Evolutionary conservation across 2,888 invertebrate species (phyloP).

Genomic region (Cerceris ruficornis): DNA sequence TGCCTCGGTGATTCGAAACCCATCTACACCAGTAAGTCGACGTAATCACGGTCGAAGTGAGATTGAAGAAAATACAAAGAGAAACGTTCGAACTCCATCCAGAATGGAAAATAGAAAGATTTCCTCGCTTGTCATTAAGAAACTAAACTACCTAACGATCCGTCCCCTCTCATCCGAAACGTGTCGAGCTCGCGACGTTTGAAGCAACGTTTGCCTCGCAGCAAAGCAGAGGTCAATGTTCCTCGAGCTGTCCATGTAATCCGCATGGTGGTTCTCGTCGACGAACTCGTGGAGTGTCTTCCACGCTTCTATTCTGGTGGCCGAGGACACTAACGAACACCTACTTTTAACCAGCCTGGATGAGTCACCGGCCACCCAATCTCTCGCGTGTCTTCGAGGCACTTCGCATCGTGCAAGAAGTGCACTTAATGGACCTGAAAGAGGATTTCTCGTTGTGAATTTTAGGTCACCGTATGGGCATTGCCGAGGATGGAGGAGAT

Average conservation of each 20-base stretch:
- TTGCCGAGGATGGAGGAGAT: conserved; percentile 89
- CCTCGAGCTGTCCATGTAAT: conserved; percentile 50
- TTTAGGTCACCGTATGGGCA: conserved; percentile 83
- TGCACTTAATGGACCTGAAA: conserved; percentile 55
- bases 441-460: conserved; percentile 58
- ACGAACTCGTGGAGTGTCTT: conserved; percentile 43
- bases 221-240: conserved; percentile 53
- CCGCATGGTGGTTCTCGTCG: conserved; percentile 52
- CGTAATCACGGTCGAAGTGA: too few relatives aligned
- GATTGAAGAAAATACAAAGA: too few relatives aligned
- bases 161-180: too few relatives aligned
- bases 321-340: conserved; percentile 81
- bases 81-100: too few relatives aligned
- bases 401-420: conserved; percentile 18
- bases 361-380: conserved; percentile 55
- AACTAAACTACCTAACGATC: too few relatives aligned
- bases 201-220: conserved; percentile 28
- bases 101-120: too few relatives aligned
- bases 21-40: too few relatives aligned
- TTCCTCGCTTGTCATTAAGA: too few relatives aligned
- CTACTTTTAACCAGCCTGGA: conserved; percentile 58
- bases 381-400: conserved; percentile 31
- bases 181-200: background rate
- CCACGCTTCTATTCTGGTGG: conserved; percentile 55
- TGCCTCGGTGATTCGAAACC: too few relatives aligned